These are phyloP conservation scores for Sapajus apella DNA, from an alignment of 2,113 vertebrate genomes.

Conservation along the genomic window DNA sequence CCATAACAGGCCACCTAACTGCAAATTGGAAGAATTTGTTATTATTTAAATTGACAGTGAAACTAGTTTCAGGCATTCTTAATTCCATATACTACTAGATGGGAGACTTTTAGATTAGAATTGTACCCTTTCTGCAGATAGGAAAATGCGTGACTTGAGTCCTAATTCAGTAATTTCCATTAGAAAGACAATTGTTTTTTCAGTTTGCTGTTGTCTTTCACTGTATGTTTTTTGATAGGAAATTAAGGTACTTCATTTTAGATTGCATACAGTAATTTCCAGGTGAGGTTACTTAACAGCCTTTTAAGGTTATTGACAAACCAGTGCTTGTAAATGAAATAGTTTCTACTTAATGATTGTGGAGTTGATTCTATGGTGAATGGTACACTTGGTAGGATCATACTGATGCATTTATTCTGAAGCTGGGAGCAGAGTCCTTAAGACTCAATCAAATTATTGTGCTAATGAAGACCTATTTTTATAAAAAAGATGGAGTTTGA, in stretches of 20 bases:
- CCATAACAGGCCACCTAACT: not conserved
- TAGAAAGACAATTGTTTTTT: not conserved
- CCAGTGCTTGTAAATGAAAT: constrained; percentile 45
- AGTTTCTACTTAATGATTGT: constrained; percentile 15
- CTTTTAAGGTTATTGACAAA: constrained; percentile 39
- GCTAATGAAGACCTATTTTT: constrained; percentile 58
- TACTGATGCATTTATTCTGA: constrained; percentile 40
- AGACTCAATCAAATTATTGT: constrained; percentile 58
- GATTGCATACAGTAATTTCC: constrained; percentile 30
- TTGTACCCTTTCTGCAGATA: not conserved
- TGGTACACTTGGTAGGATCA: not conserved
- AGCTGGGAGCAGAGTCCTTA: not conserved
- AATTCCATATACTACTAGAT: not conserved
- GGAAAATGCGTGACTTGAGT: not conserved
- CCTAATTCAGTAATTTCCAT: not conserved
- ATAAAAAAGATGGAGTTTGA: constrained; percentile 37
- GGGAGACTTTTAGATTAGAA: constrained; percentile 5
- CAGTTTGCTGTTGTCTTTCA: not conserved
- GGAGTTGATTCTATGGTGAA: constrained; percentile 17
- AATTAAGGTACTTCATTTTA: constrained; percentile 44
- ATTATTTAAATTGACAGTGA: constrained; percentile 22
- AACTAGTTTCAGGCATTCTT: constrained; percentile 21
- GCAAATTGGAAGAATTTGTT: constrained; percentile 34
- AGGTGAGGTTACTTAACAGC: constrained; percentile 51
- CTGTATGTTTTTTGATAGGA: constrained; percentile 26